These are phyloP conservation scores for Amblyjoppa fuscipennis DNA, from an alignment of 2,888 invertebrate species.

Conservation along the genomic window DNA sequence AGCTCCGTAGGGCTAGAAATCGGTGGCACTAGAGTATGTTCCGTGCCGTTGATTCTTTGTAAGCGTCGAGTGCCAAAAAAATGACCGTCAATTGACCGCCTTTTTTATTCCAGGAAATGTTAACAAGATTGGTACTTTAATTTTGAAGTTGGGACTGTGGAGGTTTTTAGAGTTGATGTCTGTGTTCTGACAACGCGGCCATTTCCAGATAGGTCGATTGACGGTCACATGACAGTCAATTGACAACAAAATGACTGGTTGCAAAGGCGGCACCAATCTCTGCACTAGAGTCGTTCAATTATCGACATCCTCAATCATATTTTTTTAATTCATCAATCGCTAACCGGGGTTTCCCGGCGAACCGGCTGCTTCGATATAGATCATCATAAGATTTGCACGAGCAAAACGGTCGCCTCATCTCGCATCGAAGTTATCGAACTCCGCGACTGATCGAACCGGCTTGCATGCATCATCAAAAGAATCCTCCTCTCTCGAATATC, in stretches of 20 bases:
- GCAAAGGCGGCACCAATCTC: no score
- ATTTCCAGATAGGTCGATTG: neutral
- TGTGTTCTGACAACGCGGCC: neutral
- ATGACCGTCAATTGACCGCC: no score
- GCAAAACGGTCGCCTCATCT: neutral
- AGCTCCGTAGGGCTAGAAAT: neutral
- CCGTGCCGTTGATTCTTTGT: no score
- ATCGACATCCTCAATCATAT: slow-evolving; percentile 52
- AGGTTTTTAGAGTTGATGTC: no score
- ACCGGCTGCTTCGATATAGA: neutral
- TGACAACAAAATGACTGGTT: no score
- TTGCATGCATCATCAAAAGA: slow-evolving; percentile 3
- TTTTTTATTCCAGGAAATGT: no score
- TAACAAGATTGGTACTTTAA: no score
- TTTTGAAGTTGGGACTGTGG: no score
- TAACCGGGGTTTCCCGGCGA: slow-evolving; percentile 16
- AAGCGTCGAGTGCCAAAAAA: no score
- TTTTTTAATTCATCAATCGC: slow-evolving; percentile 5
- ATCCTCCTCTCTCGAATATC: neutral
- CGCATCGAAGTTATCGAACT: slow-evolving; percentile 24
- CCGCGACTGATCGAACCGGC: neutral
- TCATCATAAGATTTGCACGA: neutral
- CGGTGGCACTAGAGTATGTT: neutral
- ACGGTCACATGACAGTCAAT: no score
- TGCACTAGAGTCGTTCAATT: slow-evolving; percentile 19